A percentile compares a stretch with the other conserved stretches of the same genome.
Evolutionary conservation across 2,888 invertebrate species (phyloP).

Genomic region (Tenodera sinensis): DNA sequence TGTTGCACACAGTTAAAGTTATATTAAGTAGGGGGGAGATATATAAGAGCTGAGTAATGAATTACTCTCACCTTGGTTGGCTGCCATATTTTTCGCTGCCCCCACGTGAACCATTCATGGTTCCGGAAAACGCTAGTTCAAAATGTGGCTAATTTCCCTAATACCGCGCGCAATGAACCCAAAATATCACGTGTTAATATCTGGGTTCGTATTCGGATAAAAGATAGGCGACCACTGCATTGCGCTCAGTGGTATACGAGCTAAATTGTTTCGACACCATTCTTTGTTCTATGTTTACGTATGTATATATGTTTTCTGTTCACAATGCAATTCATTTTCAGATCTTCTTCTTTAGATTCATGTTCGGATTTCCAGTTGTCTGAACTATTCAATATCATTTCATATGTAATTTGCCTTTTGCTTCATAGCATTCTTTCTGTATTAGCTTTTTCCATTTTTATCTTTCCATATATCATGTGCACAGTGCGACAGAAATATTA

Average conservation of each 20-base stretch:
- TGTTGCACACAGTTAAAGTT: not conserved
- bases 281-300: not conserved
- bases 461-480: slow-evolving; percentile 11
- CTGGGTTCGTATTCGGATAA: slow-evolving; percentile 4
- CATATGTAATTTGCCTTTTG: not conserved
- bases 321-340: not conserved
- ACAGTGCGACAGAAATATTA: slow-evolving; percentile 20
- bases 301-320: not conserved
- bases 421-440: slow-evolving; percentile 12
- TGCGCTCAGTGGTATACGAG: slow-evolving; percentile 37
- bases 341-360: not conserved
- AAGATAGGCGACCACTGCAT: slow-evolving; percentile 35
- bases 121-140: not conserved
- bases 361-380: not conserved
- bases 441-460: not conserved
- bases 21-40: slow-evolving; percentile 1
- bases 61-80: slow-evolving; percentile 18
- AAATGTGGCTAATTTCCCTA: slow-evolving; percentile 12
- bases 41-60: slow-evolving; percentile 20
- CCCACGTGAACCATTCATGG: slow-evolving; percentile 2
- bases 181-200: slow-evolving; percentile 1
- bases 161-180: slow-evolving; percentile 18
- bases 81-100: slow-evolving; percentile 21
- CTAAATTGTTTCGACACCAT: not conserved
- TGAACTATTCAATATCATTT: not conserved